Base-by-base conservation (phyloP, 1,140 invertebrate genomes). In the Ditylenchus dipsaci region DNA sequence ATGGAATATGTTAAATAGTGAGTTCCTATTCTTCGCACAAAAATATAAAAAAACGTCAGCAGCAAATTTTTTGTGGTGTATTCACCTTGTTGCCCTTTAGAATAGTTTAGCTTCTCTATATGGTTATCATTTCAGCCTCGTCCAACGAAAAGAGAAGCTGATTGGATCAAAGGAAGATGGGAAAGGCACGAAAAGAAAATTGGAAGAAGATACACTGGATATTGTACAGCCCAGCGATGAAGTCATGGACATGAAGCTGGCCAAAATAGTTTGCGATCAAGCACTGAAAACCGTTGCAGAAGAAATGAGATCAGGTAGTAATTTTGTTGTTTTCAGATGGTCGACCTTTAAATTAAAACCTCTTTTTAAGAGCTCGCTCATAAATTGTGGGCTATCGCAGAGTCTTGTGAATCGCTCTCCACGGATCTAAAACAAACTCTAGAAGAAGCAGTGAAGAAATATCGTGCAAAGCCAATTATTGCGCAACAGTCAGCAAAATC, bases 1-100 rank as follows among this genome's bases (percentile, higher is more conserved):
- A 26, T 68, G 7, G 26, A 42, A n/a, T 68, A 68, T 33, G 67
- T 72, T 1, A 68, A 68, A 73, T 68, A 68, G 67, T 68, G 23
- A 47, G 71, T 68, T 72, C 23, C 11, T 15, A n/a, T n/a, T n/a
- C n/a, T n/a, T n/a, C n/a, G n/a, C n/a, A n/a, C n/a, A n/a, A n/a
- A n/a, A n/a, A n/a, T n/a, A n/a, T n/a, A n/a, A n/a, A n/a, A n/a
- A n/a, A n/a, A n/a, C n/a, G n/a, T n/a, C n/a, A n/a, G n/a, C n/a
- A n/a, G n/a, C n/a, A n/a, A n/a, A 11, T 38, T 11, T 38, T 53
- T 53, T 53, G 3, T 21, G n/a, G 3, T 53, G 3, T 53, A 53
- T 53, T 26, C 3, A 15, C 49, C n/a, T 53, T 53, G 3, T n/a
- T 45, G n/a, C n/a, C n/a, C 11, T 13, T 13, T 45, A 13, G n/a